These are phyloP conservation scores for Notamacropus eugenii DNA, from an alignment of 2,797 vertebrate genomes.

Conservation along the genomic window DNA sequence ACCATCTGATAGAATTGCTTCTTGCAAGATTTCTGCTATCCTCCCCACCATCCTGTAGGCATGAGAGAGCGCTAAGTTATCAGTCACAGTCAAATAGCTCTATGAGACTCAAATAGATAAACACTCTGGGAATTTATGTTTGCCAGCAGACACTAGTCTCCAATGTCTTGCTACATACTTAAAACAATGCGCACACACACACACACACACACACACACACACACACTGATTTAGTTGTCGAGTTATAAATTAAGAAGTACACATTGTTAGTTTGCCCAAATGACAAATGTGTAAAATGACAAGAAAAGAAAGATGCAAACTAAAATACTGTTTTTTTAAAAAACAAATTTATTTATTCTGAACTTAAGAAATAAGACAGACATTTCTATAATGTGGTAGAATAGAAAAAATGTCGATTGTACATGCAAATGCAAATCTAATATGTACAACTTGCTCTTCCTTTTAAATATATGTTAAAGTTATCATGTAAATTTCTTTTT, in stretches of 20 bases:
- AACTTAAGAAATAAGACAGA: not conserved
- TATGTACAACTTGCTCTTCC: not conserved
- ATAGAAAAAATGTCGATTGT: not conserved
- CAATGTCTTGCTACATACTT: not conserved
- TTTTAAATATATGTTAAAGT: not conserved
- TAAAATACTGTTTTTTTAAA: constrained; percentile 17
- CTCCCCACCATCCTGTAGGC: not conserved
- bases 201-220: too few relatives aligned
- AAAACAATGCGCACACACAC: not conserved
- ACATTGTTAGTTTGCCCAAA: not conserved
- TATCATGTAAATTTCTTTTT: not conserved
- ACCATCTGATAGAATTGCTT: not conserved
- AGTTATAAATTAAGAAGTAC: constrained; percentile 23
- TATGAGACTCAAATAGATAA: not conserved
- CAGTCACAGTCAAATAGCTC: not conserved
- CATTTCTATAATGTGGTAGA: not conserved
- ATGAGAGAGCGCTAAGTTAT: not conserved
- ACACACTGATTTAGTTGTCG: not conserved
- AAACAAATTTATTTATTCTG: not conserved
- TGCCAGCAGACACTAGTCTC: not conserved
- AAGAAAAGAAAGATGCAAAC: constrained; percentile 41
- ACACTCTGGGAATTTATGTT: not conserved
- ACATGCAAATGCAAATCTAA: not conserved
- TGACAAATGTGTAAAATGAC: constrained; percentile 7
- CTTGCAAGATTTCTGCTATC: not conserved